Evolutionary conservation across 2,113 vertebrate species (phyloP), one percentile per base, ranked within the genome.

Genomic region (Hippocampus barbouri): DNA sequence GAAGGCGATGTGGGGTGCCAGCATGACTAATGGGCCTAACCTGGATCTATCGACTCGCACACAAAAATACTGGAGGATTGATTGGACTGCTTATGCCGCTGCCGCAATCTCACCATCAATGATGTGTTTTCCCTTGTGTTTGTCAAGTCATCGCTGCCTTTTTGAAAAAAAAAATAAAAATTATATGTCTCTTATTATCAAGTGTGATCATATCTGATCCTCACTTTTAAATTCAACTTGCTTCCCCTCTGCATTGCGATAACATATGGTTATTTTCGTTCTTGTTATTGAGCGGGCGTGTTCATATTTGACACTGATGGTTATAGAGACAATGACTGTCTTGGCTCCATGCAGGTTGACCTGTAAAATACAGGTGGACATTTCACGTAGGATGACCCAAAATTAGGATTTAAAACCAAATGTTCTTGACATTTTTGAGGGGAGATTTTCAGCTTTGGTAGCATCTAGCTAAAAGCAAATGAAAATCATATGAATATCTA

Each of bases 21-120:
- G 80, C 81, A 76, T 91, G 88, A 92, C 84, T 89, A 89, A 91
- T 92, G 83, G 81, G 73, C 62, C 84, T 74, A 80, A 87, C 86
- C 84, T 84, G 86, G 75, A 80, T 84, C 68, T 84, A 89, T 90
- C 84, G 83, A 91, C 87, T 79, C 53, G 72, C 84, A 84, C 81
- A 84, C 83, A 85, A 86, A 89, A 89, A 89, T 83, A 81, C 80
- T 68, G 77, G 51, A 77, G 85, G 84, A 92, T 87, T 86, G 89
- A 91, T 90, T 87, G 85, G 83, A 86, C 87, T 89, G 84, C 79
- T 85, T 87, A 83, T 83, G 77, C 81, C 75, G 73, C 71, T 38
- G 69, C 85, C n/a, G 85, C 88, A 84, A 88, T 91, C 87, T 87
- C 74, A 71, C 73, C 69, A 69, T 77, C 81, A 83, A 83, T 88